Conservation (phyloP, 2,797 vertebrate genomes). For the Cyprinodon diabolis region DNA sequence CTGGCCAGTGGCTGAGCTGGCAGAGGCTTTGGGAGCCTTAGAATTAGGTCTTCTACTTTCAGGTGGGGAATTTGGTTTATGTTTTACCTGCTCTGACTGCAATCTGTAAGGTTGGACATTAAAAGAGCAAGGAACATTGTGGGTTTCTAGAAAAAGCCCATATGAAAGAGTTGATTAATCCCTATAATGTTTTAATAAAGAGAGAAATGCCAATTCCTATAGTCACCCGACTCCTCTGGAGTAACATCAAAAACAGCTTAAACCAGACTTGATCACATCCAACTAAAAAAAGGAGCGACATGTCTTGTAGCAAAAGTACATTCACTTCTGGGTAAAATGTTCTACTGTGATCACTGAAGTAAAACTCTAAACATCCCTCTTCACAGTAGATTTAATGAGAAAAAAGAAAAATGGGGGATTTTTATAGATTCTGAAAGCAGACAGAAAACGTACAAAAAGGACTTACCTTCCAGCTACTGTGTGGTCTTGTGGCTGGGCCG, state of each 20-base stretch:
- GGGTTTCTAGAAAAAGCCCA: slow-evolving; percentile 52
- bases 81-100: slow-evolving; percentile 99
- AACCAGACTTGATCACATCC: slow-evolving; percentile 33
- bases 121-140: slow-evolving; percentile 75
- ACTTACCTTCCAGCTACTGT: slow-evolving; percentile 94
- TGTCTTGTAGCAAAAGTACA: slow-evolving; percentile 17
- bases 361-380: slow-evolving; percentile 3
- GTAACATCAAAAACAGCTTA: slow-evolving; percentile 23
- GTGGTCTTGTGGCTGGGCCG: slow-evolving; percentile 99
- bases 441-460: background rate
- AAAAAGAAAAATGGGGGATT: slow-evolving; percentile 16
- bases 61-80: slow-evolving; percentile 98
- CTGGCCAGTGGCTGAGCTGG: slow-evolving; percentile 95
- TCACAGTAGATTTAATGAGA: slow-evolving; percentile 1
- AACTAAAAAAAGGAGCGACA: slow-evolving; percentile 21
- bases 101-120: slow-evolving; percentile 96
- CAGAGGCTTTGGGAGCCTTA: slow-evolving; percentile 99
- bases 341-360: slow-evolving; percentile 8
- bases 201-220: slow-evolving; percentile 9
- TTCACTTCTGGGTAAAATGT: slow-evolving; percentile 3
- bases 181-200: slow-evolving; percentile 29
- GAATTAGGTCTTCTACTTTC: slow-evolving; percentile 98
- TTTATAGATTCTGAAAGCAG: slow-evolving; percentile 7
- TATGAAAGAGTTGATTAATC: slow-evolving; percentile 48
- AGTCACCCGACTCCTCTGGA: slow-evolving; percentile 27